phyloP scores from a whole-genome alignment of 2,888 invertebrate genomes.

The Hartigia nigra region DNA sequence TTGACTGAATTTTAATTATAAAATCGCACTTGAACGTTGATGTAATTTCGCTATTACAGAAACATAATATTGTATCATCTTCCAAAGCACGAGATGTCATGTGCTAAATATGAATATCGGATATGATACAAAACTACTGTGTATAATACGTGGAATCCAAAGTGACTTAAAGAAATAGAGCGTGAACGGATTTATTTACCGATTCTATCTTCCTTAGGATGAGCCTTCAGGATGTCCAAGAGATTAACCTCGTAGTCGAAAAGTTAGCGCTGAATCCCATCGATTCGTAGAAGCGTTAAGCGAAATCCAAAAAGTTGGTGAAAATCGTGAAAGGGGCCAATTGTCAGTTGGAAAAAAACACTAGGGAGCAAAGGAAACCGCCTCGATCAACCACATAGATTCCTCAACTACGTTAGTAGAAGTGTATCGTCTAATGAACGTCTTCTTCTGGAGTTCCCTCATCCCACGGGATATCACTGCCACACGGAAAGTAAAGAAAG shows the following conservation, averaged over 20 bases:
- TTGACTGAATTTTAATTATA: background rate
- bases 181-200: background rate
- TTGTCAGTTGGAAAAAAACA: background rate
- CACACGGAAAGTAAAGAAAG: background rate
- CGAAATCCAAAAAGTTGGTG: background rate
- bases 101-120: background rate
- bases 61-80: background rate
- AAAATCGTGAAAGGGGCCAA: background rate
- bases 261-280: background rate
- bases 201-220: background rate
- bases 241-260: background rate
- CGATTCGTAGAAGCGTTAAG: background rate
- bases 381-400: background rate
- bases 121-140: background rate
- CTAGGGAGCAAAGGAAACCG: background rate
- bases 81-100: background rate
- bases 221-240: background rate
- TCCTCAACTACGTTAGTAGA: background rate
- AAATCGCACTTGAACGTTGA: background rate
- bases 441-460: background rate
- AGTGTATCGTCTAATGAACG: background rate
- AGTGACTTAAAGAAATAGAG: background rate
- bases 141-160: constrained; percentile 1
- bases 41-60: background rate
- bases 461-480: background rate